Evolutionary conservation across 2,113 vertebrate genomes (phyloP), one percentile per base, ranked within the genome.

Genomic region (Thalassoma bifasciatum): DNA sequence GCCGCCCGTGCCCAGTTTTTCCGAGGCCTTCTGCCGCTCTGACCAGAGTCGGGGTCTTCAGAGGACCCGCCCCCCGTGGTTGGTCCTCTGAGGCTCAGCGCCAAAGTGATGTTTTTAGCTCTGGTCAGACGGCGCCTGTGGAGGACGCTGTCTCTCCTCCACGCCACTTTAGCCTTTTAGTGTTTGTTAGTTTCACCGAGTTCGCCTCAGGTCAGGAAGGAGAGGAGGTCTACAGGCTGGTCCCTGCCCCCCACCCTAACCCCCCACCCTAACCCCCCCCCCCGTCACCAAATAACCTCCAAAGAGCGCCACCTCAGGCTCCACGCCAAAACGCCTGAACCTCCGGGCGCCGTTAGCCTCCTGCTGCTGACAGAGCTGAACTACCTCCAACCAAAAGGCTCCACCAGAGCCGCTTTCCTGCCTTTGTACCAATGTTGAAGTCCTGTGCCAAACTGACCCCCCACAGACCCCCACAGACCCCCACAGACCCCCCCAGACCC

Each of bases 301-400:
- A 94, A 94, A 93, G 92, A 93, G 72, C 88, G 78, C 84, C 85
- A 91, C 90, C 90, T 92, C 84, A 24, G 84, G 82, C 87, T 74
- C 46, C 22, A 30, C 46, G 50, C 77, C 74, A 30, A n/a, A 63
- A 88, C 5, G 13, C 53, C 75, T 80, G 53, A n/a, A 64, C 69
- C 69, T 56, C 79, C 77, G 72, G 73, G 72, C 14, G 65, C 72
- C 60, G 74, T 72, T 76, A 76, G 81, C 86, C 84, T 86, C 74
- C 65, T 78, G 75, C 86, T 91, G 77, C 83, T 87, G 80, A 62
- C 77, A 56, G 80, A 82, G 81, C 87, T 60, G 71, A 77, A 75
- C 90, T 90, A 91, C 92, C 92, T 92, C 88, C 72, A 83, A 90
- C 85, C 89, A 87, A 92, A 90, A 92, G 81, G 78, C 67, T 81